Evolutionary conservation across 2,888 invertebrate genomes (phyloP), one percentile per base, ranked within the genome.

Genomic region (Coecobrya sp.): DNA sequence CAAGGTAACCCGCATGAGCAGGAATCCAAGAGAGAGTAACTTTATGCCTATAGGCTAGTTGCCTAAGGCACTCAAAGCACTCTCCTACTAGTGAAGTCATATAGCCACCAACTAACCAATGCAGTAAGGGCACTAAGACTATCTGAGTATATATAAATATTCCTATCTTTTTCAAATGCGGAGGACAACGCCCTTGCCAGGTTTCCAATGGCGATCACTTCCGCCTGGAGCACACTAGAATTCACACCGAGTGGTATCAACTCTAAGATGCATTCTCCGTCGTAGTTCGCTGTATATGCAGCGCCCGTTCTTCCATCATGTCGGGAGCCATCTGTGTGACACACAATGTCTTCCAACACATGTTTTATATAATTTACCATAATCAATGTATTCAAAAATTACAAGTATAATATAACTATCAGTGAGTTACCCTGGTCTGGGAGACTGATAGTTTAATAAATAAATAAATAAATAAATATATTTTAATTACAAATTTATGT

Each of bases 1-100:
- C 93, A 45, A 52, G 8, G 11, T 52, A 82, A 1, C 91, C 93
- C 0, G 1, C 4, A 49, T 93, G 93, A 1, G 93, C 86, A 0
- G 93, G 93, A 13, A 93, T 88, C 93, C 93, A 93, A 3, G 30
- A 13, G 0, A 93, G 22, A n/a, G 55, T 73, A 3, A 89, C 85
- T 3, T 55, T 22, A 25, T 62, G 84, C 3, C 11, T 55, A 0
- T 3, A n/a, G 0, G 27, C 85, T 30, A 92, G 62, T 0, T 1
- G 30, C 8, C 25, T 0, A 10, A 89, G 45, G 13, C 8, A 4
- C 5, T 49, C 42, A 27, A 85, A 19, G 45, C 82, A 82, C 4
- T 92, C 88, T n/a, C 19, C n/a, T 3, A 82, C 68, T 19, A 88
- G 13, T 16, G 10, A 4, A 2, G 84, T 84, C 52, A 89, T 81